Evolutionary conservation across 2,888 invertebrate genomes (phyloP), one percentile per base, ranked within the genome.

Genomic region (Antitype chi): DNA sequence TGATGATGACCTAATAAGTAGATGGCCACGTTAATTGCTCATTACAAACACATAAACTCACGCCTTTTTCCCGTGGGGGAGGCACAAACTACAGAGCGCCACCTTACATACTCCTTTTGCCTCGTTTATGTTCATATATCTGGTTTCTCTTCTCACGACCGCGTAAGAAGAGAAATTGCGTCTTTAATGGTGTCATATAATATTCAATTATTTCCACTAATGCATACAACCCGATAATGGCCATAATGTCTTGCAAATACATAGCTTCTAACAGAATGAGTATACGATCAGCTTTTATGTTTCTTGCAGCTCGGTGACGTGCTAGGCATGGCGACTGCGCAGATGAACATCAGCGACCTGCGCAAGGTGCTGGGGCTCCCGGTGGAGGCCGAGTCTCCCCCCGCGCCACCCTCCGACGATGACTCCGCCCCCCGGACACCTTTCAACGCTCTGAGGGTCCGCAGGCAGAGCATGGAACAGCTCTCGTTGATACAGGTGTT

Each of bases 381-480:
- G 0, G 90, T 90, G 3, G 97, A 97, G 38, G 91, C 93, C 9
- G 97, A 96, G 43, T 91, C 94, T 0, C 90, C 92, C 5, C 87
- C 91, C 28, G 87, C 90, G 2, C 89, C 88, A 1, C 63, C 85
- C 80, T 79, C 77, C 6, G 89, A 87, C 52, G 91, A 90, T 17
- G 89, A 91, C 64, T 88, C 87, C 49, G 86, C 90, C 3, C 92
- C 92, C 0, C 91, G 92, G 49, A 95, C 96, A 15, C 94, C 95
- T 0, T 95, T 96, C 93, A 94, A 94, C 89, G 93, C 96, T 2
- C 91, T 97, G 38, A 94, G 98, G 91, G 98, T 99, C 87, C 97
- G 99, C 88, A 97, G 99, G 63, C 98, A 99, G 94, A 99, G 99
- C 96, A 99, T 99, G 99, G 99, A 99, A 94, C 99, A 99, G 93